These are phyloP conservation scores for Calephelis virginiensis DNA, from an alignment of 1,140 invertebrate genomes.

Conservation along the genomic window DNA sequence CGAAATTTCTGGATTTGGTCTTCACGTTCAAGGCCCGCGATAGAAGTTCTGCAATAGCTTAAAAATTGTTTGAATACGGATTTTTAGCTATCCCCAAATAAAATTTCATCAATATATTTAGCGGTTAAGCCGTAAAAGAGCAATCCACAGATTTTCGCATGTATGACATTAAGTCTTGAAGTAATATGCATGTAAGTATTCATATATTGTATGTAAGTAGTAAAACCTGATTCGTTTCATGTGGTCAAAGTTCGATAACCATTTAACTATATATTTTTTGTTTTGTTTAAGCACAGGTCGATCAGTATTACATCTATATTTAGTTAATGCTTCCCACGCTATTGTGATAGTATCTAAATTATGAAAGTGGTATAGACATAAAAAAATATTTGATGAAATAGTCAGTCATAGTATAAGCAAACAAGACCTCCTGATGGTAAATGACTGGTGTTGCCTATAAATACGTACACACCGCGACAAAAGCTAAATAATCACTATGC, in stretches of 20 bases:
- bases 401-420: background rate
- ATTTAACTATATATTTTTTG: background rate
- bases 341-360: background rate
- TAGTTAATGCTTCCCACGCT: background rate
- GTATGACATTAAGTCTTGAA: too few species aligned
- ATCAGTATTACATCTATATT: background rate
- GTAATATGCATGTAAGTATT: too few species aligned
- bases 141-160: too few species aligned
- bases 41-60: too few species aligned
- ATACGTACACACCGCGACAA: background rate
- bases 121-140: too few species aligned
- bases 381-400: conserved; percentile 3
- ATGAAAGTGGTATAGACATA: background rate
- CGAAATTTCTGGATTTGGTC: too few species aligned
- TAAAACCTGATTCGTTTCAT: background rate
- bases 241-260: background rate
- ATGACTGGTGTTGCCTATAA: conserved; percentile 6
- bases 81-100: too few species aligned
- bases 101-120: too few species aligned
- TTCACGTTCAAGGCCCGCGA: too few species aligned
- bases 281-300: background rate
- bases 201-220: background rate
- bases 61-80: too few species aligned
- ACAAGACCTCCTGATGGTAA: conserved; percentile 4
- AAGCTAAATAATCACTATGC: conserved; percentile 5